Base-by-base conservation (phyloP, 2,113 vertebrate genomes). In the Leucopsar rothschildi region DNA sequence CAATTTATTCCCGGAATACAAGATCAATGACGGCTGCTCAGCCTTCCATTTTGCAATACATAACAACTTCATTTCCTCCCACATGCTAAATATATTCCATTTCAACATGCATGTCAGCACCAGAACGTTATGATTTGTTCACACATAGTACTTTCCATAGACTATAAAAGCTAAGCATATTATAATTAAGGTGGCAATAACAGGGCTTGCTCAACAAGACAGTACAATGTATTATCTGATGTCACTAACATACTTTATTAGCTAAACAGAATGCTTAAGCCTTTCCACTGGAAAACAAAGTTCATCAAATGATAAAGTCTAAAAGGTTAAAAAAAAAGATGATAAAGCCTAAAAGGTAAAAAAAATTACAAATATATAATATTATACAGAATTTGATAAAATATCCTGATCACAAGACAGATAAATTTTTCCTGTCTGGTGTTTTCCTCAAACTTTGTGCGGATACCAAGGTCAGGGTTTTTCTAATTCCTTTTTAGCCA, bases 151-250 rank as follows among this genome's bases (percentile, higher is more conserved):
- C 27, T 76, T 69, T 27, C 39, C 31, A 68, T 13, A 47, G 8
- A 78, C 55, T 8, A 10, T 20, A 57, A 2, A 69, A 64, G 23
- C 24, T 49, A 49, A 94, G 29, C 29, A 57, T 55, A 23, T 25
- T 57, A 1, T 59, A 81, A 70, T 55, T 64, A 71, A 18, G 15
- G 25, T 4, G 66, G 27, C 27, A 87, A 20, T 39, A 89, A 44
- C 1, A 71, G 15, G 4, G 22, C 37, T 60, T 64, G 23, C 61
- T 76, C 73, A 91, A 85, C 40, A 91, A 44, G 10, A 75, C 18
- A 29, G 31, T 39, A 39, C 6, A 39, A 31, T 0, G 0, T 52
- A 69, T 68, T 57, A 53, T 45, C 47, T 2, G 1, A 61, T 8
- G 5, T 28, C 37, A 69, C 11, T 19, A 63, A 35, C 27, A 60